Evolutionary conservation across 2,113 vertebrate species (phyloP), one percentile per base, ranked within the genome.

Genomic region (Pan paniscus): DNA sequence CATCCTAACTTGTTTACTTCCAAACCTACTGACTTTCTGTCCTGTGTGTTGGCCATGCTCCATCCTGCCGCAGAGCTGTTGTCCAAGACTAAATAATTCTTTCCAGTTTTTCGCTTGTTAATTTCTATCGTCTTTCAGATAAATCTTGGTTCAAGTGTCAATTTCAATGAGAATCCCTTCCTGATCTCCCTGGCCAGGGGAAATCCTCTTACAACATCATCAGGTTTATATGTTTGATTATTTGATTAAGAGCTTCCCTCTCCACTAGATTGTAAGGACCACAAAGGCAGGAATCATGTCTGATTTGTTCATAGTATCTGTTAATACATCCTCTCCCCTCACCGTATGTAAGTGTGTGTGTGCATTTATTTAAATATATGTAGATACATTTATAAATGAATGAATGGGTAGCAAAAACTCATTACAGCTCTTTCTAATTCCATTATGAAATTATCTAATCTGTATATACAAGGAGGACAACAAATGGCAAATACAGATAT

Each of bases 131-230:
- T 59, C 14, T 73, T 61, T 57, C 48, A 25, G 30, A 64, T 64
- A 83, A 96, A 64, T 89, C 17, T 96, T 76, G 46, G 48, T 61
- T 95, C 43, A 52, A 43, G 32, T 20, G 38, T 57, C 43, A 46
- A 6, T 84, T 84, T 85, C 38, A 23, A 79, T 38, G 40, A 90
- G 43, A 87, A 73, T 32, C 16, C 67, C 70, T 93, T 83, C 4
- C 40, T 78, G 38, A n/a, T 40, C 6, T 80, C 30, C 46, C 18
- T 46, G 81, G 32, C 20, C 55, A 52, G 40, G 35, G 55, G 12
- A 93, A 78, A 87, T 61, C 35, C 13, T 86, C 27, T 61, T 43
- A 6, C 38, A 10, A 40, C n/a, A 20, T 50, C 25, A 55, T 81
- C 8, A 11, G 25, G 43, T 87, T 89, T 73, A 81, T 2, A 48